phyloP scores from a whole-genome alignment of 2,113 vertebrate species.

The Carassius auratus region DNA sequence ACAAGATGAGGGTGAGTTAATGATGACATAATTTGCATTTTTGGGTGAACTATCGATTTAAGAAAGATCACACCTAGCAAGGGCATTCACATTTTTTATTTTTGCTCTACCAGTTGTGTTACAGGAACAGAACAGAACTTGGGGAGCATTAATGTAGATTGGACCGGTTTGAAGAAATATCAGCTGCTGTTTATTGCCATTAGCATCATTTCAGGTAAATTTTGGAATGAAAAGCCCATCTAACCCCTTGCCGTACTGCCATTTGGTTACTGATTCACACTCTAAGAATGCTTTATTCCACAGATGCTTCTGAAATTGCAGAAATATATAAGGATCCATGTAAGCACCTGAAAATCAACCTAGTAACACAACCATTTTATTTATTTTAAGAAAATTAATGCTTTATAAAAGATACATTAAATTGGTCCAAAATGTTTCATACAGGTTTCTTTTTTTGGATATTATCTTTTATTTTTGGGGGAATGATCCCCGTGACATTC shows the following conservation, averaged over 20 bases:
- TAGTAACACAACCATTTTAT: background rate
- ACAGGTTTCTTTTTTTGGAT: too few species aligned
- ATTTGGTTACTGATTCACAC: background rate
- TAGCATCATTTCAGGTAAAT: background rate
- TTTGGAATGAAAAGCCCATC: background rate
- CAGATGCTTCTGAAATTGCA: background rate
- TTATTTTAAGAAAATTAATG: too few species aligned
- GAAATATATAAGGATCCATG: background rate
- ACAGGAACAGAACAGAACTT: background rate
- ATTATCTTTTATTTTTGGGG: too few species aligned
- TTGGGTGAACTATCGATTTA: background rate
- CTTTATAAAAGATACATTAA: too few species aligned
- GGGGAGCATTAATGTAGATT: background rate
- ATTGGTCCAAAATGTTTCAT: too few species aligned
- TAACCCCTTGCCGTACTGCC: background rate
- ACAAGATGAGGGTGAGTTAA: too few species aligned
- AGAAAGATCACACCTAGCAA: background rate
- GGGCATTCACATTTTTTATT: background rate
- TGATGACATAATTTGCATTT: too few species aligned
- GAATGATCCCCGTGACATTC: background rate
- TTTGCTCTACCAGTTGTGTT: background rate
- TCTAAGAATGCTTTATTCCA: background rate
- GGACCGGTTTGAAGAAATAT: background rate
- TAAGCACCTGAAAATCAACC: background rate
- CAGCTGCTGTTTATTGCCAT: background rate